phyloP scores from a whole-genome alignment of 2,113 vertebrate genomes.

The Odocoileus virginianus region DNA sequence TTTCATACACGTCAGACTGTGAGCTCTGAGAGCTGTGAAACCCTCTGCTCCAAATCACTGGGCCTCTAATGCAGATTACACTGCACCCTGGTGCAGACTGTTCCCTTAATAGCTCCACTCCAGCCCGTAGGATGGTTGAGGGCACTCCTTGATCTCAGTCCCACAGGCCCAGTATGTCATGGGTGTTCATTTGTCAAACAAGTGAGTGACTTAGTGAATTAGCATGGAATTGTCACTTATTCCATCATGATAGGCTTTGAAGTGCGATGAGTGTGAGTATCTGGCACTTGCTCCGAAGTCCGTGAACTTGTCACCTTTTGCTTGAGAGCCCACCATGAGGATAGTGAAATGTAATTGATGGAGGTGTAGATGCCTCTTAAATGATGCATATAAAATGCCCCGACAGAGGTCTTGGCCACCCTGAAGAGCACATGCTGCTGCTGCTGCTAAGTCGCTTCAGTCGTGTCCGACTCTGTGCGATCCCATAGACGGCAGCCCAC shows the following conservation, averaged over 20 bases:
- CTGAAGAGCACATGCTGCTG: neutral
- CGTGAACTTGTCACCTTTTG: conserved; percentile 57
- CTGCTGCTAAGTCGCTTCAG: too few species aligned
- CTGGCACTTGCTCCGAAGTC: neutral
- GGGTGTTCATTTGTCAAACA: neutral
- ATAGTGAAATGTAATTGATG: conserved; percentile 64
- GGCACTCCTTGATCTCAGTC: neutral
- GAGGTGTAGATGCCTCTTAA: conserved; percentile 60
- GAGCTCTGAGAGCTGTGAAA: neutral
- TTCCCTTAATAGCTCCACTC: neutral
- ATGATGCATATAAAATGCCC: conserved; percentile 67
- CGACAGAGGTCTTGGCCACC: conserved; percentile 49
- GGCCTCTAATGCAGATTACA: neutral
- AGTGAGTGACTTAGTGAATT: neutral
- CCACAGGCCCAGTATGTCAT: neutral
- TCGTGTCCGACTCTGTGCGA: too few species aligned
- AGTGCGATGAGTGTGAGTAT: neutral
- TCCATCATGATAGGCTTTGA: neutral
- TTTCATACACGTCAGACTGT: fast-evolving
- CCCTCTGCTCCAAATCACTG: too few species aligned
- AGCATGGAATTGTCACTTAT: neutral
- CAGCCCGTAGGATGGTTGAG: neutral
- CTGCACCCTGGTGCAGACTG: neutral
- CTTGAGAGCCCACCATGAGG: conserved; percentile 47
- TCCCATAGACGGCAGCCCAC: too few species aligned